Evolutionary conservation across 2,113 vertebrate species (phyloP).

Genomic region (Antechinus flavipes): DNA sequence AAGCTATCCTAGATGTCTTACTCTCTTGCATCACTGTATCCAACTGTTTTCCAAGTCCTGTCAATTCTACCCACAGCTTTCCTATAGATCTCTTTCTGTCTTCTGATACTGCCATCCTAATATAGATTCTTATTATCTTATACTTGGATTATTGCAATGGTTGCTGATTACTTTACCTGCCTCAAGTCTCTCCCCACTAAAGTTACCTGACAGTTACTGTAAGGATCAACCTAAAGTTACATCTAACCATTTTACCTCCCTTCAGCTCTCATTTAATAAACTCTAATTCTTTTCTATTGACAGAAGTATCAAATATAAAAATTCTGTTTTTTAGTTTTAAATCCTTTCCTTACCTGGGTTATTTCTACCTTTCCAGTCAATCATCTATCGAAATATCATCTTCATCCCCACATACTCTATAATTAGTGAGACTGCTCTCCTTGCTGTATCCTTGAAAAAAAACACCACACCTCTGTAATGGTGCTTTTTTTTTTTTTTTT

Average conservation of each 20-base stretch:
- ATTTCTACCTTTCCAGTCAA: not conserved
- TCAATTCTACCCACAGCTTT: not conserved
- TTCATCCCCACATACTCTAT: not conserved
- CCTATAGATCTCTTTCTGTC: not conserved
- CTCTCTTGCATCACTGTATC: not conserved
- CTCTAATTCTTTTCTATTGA: not conserved
- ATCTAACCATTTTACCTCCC: not conserved
- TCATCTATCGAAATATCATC: not conserved
- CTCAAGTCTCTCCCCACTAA: not conserved
- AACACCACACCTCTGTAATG: no score
- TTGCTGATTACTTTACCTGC: not conserved
- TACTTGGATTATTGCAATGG: not conserved
- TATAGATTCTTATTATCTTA: not conserved
- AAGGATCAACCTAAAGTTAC: not conserved
- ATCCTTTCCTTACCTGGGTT: not conserved
- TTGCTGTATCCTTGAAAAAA: not conserved
- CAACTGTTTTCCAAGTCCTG: not conserved
- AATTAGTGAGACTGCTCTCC: not conserved
- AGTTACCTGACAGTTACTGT: not conserved
- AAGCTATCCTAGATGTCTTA: not conserved
- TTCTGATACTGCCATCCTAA: not conserved
- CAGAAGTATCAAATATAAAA: not conserved
- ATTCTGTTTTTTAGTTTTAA: not conserved
- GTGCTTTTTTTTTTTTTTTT: no score
- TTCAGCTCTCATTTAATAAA: not conserved